Evolutionary conservation across 2,888 invertebrate genomes (phyloP), one percentile per base, ranked within the genome.

Genomic region (Lochmaea crataegi): DNA sequence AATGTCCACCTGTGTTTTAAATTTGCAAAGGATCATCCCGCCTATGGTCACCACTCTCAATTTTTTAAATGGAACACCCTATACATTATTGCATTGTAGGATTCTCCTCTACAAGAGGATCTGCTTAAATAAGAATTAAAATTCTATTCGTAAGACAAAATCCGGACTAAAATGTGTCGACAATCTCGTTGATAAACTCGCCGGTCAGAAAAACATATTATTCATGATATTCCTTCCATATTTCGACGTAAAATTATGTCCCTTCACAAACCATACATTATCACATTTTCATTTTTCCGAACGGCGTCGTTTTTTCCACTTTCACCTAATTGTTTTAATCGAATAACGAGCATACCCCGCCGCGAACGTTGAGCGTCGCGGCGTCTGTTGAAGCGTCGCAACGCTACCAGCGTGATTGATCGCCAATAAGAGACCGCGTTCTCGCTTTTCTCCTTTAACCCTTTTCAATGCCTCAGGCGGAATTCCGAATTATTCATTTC

Each of bases 401-500:
- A 57, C 77, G 73, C 75, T 73, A 75, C 71, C 65, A 42, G 18
- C 75, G 76, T 81, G 81, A 81, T 81, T 81, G 81, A 81, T 81
- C 76, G 75, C 68, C 76, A 74, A 73, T 76, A 72, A 74, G 74
- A 72, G 73, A 61, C 63, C 68, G 38, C 57, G 48, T 22, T 57
- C 72, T 72, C 68, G 64, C 63, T 61, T 71, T 72, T 48, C 48
- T 56, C 48, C 72, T 74, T 76, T 76, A 80, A 79, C 81, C 82
- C 82, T 82, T 82, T 80, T 80, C 81, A 79, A 82, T 82, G 81
- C 80, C 81, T 82, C 81, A 18, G 67, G 72, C 72, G 57, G 65
- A 76, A 68, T 75, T 81, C 81, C 81, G 81, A 84, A 85, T 85
- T 85, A 85, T 85, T 85, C 84, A 85, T 85, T 81, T 82, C 84